Percentiles rank a stretch among this genome's conserved stretches.
Evolutionary conservation across 1,140 invertebrate genomes (phyloP).

Genomic region (Zaprionus kolodkinae): DNA sequence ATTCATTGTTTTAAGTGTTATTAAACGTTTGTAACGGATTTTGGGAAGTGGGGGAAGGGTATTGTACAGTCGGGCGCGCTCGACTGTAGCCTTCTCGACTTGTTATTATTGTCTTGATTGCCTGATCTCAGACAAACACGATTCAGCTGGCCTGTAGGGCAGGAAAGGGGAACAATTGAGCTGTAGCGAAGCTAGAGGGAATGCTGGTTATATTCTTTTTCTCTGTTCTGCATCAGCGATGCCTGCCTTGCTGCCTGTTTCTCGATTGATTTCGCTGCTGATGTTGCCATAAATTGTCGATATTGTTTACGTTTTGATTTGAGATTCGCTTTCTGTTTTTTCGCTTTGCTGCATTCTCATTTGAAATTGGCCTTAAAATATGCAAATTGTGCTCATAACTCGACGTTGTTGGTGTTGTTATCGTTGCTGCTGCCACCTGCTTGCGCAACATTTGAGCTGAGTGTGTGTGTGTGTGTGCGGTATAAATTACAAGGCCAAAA

Average conservation of each 20-base stretch:
- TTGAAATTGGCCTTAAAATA: conserved; percentile 75
- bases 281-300: conserved; percentile 62
- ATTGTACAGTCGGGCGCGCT: too few relatives aligned
- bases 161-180: not conserved
- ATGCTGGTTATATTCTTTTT: not conserved
- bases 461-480: too few relatives aligned
- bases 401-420: conserved; percentile 4
- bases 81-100: too few relatives aligned
- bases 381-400: conserved; percentile 57
- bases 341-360: conserved; percentile 70
- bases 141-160: too few relatives aligned
- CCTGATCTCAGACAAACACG: too few relatives aligned
- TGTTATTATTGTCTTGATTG: too few relatives aligned
- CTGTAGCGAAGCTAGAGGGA: not conserved
- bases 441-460: conserved; percentile 11
- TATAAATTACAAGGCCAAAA: conserved; percentile 6
- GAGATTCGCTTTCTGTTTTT: conserved; percentile 35
- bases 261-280: conserved; percentile 50
- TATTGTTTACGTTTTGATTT: conserved; percentile 77
- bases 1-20: too few relatives aligned
- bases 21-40: too few relatives aligned
- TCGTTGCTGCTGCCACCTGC: conserved; percentile 16
- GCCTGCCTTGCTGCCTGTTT: conserved; percentile 48
- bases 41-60: too few relatives aligned
- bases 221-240: conserved; percentile 37